phyloP scores from a whole-genome alignment of 2,888 invertebrate genomes.

The Camptogramma bilineatum region DNA sequence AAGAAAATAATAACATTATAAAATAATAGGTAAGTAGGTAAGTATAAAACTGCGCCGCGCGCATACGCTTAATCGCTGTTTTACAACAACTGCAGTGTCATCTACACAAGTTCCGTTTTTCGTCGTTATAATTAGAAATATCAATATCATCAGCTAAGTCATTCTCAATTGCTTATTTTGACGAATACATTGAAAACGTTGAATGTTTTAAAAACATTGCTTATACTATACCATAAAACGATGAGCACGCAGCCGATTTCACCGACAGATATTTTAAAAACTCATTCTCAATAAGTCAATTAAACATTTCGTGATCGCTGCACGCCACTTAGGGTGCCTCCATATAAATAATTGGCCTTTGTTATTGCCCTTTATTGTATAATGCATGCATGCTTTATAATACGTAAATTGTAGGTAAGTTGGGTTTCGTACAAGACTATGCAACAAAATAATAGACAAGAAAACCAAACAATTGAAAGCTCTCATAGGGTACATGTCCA shows the following conservation, averaged over 20 bases:
- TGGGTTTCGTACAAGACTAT: conserved; percentile 7
- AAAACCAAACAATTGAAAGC: neutral
- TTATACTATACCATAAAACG: conserved; percentile 58
- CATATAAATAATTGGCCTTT: conserved; percentile 80
- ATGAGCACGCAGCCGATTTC: conserved; percentile 71
- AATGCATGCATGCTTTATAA: conserved; percentile 45
- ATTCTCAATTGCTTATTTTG: too few relatives aligned
- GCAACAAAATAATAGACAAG: neutral
- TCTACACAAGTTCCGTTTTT: too few relatives aligned
- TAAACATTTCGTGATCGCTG: conserved; percentile 76
- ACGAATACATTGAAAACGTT: too few relatives aligned
- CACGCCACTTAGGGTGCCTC: conserved; percentile 79
- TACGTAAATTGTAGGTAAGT: conserved; percentile 25
- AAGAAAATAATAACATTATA: too few relatives aligned
- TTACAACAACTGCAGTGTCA: too few relatives aligned
- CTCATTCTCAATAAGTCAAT: conserved; percentile 85
- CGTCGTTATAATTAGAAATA: too few relatives aligned
- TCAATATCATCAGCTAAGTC: too few relatives aligned
- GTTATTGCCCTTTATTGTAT: conserved; percentile 69
- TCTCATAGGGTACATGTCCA: neutral
- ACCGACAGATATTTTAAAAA: conserved; percentile 78
- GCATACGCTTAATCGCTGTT: too few relatives aligned
- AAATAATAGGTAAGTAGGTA: too few relatives aligned
- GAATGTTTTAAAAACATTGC: conserved; percentile 26
- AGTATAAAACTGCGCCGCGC: too few relatives aligned